Base-by-base conservation (phyloP, 2,888 invertebrate species). In the Nomada ferruginata region DNA sequence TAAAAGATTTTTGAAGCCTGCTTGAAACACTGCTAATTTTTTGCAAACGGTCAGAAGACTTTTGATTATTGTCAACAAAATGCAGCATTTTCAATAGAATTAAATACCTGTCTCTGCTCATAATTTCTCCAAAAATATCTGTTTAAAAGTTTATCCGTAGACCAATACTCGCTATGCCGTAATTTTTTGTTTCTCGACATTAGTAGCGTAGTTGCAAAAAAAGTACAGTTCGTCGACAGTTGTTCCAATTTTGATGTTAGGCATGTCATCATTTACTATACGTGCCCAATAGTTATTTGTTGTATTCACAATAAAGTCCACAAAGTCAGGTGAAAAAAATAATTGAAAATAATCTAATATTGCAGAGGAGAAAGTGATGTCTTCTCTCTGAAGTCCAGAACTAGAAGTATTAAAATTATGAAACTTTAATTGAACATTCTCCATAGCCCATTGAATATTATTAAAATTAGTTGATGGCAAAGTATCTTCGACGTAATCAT, bases 171-270 rank as follows among this genome's bases (percentile, higher is more conserved):
- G 26, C 65, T 18, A 76, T 66, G 63, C 61, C 66, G 15, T 66
- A 71, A 71, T 76, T 76, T 79, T 79, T 66, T 79, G 59, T 79
- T 79, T 71, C 78, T 10, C 61, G 71, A 66, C 71, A 79, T 79
- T 76, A 76, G 61, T 71, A 79, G 18, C 11, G 70, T 76, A 55
- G 53, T 55, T 20, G 71, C 66, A 61, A 79, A 18, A 66, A 66
- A 79, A 76, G 77, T 81, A 81, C 15, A 76, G 29, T 63, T 80
- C 73, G 50, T 72, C 80, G 52, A 76, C 53, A 60, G 65, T 76
- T 76, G 75, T 79, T 13, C 66, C 71, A 75, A 79, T 79, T 60
- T 79, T 66, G 55, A 44, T 23, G 18, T 72, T 50, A 63, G 13
- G 29, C 63, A 23, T n/a, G 26, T 73, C 47, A 72, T 82, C 55